Percentiles rank a stretch among this genome's conserved stretches.
These are phyloP conservation scores for Drosophila fuyamai DNA, from an alignment of 1,140 invertebrate genomes.

Conservation along the genomic window DNA sequence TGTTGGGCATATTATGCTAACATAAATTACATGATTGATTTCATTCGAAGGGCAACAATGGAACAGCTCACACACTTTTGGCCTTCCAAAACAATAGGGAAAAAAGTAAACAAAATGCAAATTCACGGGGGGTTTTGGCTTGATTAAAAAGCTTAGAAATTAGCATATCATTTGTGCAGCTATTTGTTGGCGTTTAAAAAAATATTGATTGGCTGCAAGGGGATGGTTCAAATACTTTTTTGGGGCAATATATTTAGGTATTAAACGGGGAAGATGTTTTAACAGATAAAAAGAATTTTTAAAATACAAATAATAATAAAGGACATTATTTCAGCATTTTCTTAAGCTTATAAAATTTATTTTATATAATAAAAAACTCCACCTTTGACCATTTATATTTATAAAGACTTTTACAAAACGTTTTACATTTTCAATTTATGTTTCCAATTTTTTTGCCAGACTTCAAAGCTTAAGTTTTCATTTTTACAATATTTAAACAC, in stretches of 20 bases:
- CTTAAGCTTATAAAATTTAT: too few species aligned
- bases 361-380: too few species aligned
- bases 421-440: too few species aligned
- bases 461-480: too few species aligned
- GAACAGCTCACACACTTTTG: constrained; percentile 20
- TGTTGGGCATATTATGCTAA: constrained; percentile 73
- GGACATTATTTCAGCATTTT: too few species aligned
- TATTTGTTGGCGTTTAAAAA: constrained; percentile 60
- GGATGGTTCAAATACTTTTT: neutral
- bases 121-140: constrained; percentile 59
- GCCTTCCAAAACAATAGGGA: constrained; percentile 53
- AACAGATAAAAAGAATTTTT: too few species aligned
- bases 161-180: constrained; percentile 76
- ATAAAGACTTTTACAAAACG: too few species aligned
- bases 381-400: too few species aligned
- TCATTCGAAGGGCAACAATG: constrained; percentile 62
- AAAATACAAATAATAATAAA: too few species aligned
- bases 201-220: constrained; percentile 50
- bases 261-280: neutral
- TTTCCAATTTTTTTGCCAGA: too few species aligned
- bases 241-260: neutral
- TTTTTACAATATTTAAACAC: too few species aligned
- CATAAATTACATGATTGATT: constrained; percentile 84
- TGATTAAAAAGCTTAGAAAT: constrained; percentile 80
- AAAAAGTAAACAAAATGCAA: constrained; percentile 81